A percentile compares a stretch with the other conserved stretches of the same genome.
These are phyloP conservation scores for Spea bombifrons DNA, from an alignment of 2,113 vertebrate genomes.

Conservation along the genomic window DNA sequence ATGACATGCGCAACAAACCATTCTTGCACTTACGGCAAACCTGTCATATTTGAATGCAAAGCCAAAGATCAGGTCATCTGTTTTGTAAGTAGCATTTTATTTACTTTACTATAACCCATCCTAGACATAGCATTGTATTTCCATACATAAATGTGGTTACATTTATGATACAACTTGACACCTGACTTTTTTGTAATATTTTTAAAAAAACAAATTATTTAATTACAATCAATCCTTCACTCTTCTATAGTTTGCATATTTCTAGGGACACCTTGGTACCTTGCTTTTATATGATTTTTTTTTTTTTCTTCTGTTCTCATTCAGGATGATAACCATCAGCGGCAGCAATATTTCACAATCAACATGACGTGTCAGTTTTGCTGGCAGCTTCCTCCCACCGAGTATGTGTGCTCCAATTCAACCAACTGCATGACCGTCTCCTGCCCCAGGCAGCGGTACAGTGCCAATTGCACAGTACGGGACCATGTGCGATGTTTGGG, in stretches of 20 bases:
- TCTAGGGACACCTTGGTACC: background rate
- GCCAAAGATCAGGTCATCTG: slow-evolving; percentile 80
- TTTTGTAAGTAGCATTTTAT: slow-evolving; percentile 71
- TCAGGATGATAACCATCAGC: slow-evolving; percentile 70
- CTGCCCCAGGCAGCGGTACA: slow-evolving; percentile 84
- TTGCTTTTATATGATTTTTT: too few relatives aligned
- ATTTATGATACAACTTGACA: too few relatives aligned
- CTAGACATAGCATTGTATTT: too few relatives aligned
- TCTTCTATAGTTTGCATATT: background rate
- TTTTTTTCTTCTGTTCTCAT: background rate
- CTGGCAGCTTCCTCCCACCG: slow-evolving; percentile 87
- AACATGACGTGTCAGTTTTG: slow-evolving; percentile 89
- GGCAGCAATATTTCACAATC: slow-evolving; percentile 76
- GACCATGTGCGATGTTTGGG: slow-evolving; percentile 90
- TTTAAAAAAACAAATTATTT: too few relatives aligned
- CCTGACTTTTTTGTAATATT: too few relatives aligned
- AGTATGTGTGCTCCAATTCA: slow-evolving; percentile 81
- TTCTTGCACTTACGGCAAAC: slow-evolving; percentile 85
- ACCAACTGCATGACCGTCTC: slow-evolving; percentile 89
- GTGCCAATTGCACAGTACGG: slow-evolving; percentile 78
- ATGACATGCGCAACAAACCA: slow-evolving; percentile 77
- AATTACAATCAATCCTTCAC: too few relatives aligned
- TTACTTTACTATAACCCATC: too few relatives aligned
- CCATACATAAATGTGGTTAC: too few relatives aligned
- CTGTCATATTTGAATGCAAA: slow-evolving; percentile 73